phyloP scores from a whole-genome alignment of 53 echinoderm and acorn worm species.

The Luidia sarsii region DNA sequence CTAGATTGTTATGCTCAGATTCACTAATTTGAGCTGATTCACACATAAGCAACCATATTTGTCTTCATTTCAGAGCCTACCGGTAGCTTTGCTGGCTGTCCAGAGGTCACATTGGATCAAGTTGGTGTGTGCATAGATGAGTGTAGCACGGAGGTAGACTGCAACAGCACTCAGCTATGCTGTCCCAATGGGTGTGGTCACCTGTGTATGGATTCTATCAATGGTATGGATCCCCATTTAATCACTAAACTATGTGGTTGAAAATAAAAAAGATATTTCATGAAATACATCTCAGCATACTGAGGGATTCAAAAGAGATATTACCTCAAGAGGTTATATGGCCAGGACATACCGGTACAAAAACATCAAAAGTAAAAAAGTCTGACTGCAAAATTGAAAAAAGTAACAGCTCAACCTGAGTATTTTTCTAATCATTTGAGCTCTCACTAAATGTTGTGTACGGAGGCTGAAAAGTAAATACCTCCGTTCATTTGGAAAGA shows the following conservation, averaged over 20 bases:
- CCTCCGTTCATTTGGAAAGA: no score
- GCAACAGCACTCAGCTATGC: constrained; percentile 56
- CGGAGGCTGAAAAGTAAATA: no score
- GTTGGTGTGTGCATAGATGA: constrained; percentile 57
- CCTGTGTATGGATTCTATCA: constrained; percentile 48
- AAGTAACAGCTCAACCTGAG: no score
- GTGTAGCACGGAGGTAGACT: constrained; percentile 61
- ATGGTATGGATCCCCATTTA: not conserved
- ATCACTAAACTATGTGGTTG: no score
- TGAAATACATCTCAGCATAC: not conserved
- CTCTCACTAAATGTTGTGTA: no score
- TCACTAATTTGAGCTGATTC: not conserved
- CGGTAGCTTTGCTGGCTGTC: constrained; percentile 38
- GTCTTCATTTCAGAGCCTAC: constrained; percentile 17
- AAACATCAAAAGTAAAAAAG: no score
- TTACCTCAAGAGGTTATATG: no score
- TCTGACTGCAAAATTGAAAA: no score
- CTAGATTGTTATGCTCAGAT: not conserved
- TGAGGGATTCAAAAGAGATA: no score
- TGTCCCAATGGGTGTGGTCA: constrained; percentile 83
- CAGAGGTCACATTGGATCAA: constrained; percentile 30
- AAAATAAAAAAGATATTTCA: not conserved
- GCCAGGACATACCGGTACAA: no score
- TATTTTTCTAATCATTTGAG: no score
- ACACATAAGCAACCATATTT: not conserved